phyloP scores from a whole-genome alignment of 92 coral and sea anemone genomes.

The Porites cylindrica region DNA sequence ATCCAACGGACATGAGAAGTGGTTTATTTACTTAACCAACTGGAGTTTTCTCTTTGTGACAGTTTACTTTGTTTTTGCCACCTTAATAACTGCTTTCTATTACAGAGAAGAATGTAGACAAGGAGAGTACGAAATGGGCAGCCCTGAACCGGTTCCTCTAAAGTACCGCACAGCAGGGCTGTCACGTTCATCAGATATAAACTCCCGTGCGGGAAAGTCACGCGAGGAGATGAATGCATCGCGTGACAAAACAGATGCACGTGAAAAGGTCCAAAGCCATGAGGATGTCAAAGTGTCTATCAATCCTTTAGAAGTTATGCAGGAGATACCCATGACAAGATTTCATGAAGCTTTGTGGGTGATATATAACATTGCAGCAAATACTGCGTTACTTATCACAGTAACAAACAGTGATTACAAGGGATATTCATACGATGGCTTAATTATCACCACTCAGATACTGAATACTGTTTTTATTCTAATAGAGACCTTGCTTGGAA shows the following conservation, averaged over 20 bases:
- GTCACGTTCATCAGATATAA: slow-evolving; percentile 59
- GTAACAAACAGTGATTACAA: slow-evolving; percentile 49
- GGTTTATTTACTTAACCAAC: slow-evolving; percentile 85
- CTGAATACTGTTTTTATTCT: slow-evolving; percentile 74
- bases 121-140: slow-evolving; percentile 88
- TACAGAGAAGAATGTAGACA: slow-evolving; percentile 81
- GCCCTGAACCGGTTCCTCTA: slow-evolving; percentile 64
- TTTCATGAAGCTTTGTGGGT: slow-evolving; percentile 83
- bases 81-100: slow-evolving; percentile 67
- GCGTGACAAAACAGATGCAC: slow-evolving; percentile 22
- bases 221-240: slow-evolving; percentile 43
- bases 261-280: slow-evolving; percentile 22
- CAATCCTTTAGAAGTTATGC: slow-evolving; percentile 77
- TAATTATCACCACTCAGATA: slow-evolving; percentile 71
- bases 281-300: slow-evolving; percentile 49
- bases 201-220: slow-evolving; percentile 41
- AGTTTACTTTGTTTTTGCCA: slow-evolving; percentile 65
- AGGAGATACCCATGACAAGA: slow-evolving; percentile 74
- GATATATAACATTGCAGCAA: slow-evolving; percentile 79
- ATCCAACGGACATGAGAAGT: slow-evolving; percentile 69
- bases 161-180: slow-evolving; percentile 17
- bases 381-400: slow-evolving; percentile 66
- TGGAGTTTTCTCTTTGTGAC: slow-evolving; percentile 81
- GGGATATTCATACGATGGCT: slow-evolving; percentile 48
- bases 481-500: slow-evolving; percentile 67